phyloP scores from a whole-genome alignment of 2,113 vertebrate genomes.

The Fulmarus glacialis region DNA sequence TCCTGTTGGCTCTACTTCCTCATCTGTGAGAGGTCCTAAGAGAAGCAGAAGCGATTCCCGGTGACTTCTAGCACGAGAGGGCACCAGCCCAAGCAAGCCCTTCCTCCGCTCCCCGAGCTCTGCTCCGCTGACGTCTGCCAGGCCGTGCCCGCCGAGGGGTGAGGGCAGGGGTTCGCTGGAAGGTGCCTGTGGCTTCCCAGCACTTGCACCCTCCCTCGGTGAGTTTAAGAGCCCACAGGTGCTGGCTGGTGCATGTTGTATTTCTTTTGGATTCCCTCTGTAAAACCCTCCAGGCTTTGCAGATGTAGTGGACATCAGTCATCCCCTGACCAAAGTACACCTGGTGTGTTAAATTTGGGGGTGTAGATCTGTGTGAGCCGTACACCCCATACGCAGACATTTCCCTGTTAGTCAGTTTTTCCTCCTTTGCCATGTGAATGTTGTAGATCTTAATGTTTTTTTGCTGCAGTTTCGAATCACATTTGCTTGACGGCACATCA shows the following conservation, averaged over 20 bases:
- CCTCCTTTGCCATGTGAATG: background rate
- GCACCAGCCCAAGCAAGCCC: background rate
- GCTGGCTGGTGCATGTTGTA: no score
- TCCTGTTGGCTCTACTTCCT: background rate
- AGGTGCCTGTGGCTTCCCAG: background rate
- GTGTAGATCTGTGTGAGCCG: background rate
- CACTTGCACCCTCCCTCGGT: background rate
- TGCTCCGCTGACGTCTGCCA: rapidly evolving
- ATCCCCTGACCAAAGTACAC: background rate
- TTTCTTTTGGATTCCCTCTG: background rate
- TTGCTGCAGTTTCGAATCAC: background rate
- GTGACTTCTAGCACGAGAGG: background rate
- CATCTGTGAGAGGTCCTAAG: background rate
- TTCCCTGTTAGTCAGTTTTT: background rate
- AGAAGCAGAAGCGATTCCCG: background rate
- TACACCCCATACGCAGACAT: background rate
- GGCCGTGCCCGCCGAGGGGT: background rate
- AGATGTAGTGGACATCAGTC: background rate
- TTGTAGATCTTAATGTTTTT: background rate
- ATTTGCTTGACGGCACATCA: background rate
- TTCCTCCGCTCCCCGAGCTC: background rate
- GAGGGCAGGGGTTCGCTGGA: background rate
- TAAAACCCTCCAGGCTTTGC: background rate
- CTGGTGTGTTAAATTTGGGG: background rate
- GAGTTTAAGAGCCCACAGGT: background rate